Base-by-base conservation (phyloP, 1,140 invertebrate species). In the Pogonomyrmex barbatus region DNA sequence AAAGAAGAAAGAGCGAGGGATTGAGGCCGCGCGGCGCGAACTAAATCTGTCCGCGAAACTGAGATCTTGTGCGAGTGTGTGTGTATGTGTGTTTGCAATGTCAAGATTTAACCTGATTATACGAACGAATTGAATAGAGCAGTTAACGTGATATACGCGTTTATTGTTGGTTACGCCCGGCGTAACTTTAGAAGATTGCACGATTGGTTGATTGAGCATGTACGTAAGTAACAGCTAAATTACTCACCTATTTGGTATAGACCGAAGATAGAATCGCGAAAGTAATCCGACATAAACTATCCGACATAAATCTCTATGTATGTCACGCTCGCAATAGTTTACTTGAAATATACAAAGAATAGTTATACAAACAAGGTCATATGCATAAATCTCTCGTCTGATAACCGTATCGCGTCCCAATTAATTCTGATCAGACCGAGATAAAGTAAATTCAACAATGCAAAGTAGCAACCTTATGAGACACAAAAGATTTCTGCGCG, bases 401-500 rank as follows among this genome's bases (percentile, higher is more conserved):
- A 50, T 50, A 50, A 39, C 42, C 56, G n/a, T 50, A n/a, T 47
- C 54, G 12, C 2, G 5, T 45, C 12, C 33, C 42, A 83, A 83
- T 83, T 75, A 75, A 30, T 1, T 75, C 42, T 39, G 56, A 83
- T 62, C 68, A 60, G 70, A 68, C 45, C 6, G n/a, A 42, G 68
- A 10, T 45, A 60, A 83, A 83, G 30, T 60, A 17, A 17, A 75
- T 47, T 54, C 62, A 33, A 67, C 77, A 52, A 68, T 52, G 52
- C 24, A 42, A 60, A 83, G 79, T 83, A 65, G 63, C 39, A 12
- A 24, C 10, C 45, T 79, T 60, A 73, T n/a, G 47, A 71, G 67
- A 73, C 54, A 58, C 47, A 33, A 85, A 68, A 67, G 73, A 87
- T 90, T 89, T 89, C 39, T 30, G 10, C 77, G 50, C 65, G 88